Evolutionary conservation across 2,797 vertebrate genomes (phyloP).

Genomic region (Coccyzus lansbergi): DNA sequence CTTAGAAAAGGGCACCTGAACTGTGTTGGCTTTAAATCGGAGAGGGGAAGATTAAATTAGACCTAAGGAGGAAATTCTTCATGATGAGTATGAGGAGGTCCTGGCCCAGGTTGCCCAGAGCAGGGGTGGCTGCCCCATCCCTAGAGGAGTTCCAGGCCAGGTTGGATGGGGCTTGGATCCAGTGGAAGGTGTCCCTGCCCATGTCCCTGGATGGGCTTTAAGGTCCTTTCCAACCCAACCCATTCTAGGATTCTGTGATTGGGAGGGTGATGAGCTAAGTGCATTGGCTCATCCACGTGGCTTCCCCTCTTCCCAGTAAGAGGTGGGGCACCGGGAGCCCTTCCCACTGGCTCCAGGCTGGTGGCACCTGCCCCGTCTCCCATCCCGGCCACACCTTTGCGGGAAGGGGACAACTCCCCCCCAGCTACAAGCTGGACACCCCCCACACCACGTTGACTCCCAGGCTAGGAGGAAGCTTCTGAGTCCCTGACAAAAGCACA

Average conservation of each 20-base stretch:
- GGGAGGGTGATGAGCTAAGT: not conserved
- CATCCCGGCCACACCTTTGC: not conserved
- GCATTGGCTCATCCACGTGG: fast-evolving
- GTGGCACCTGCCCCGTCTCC: not conserved
- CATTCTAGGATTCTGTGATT: too few relatives aligned
- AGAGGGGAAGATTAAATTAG: too few relatives aligned
- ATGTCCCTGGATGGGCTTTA: too few relatives aligned
- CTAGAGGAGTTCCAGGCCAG: too few relatives aligned
- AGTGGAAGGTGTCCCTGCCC: too few relatives aligned
- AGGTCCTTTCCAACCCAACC: too few relatives aligned
- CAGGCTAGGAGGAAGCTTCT: not conserved
- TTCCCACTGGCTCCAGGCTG: not conserved
- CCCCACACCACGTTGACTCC: fast-evolving
- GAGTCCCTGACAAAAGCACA: fast-evolving
- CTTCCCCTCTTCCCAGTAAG: not conserved
- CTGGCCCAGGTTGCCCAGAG: too few relatives aligned
- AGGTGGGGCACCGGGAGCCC: not conserved
- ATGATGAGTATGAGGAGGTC: too few relatives aligned
- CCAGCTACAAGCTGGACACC: not conserved
- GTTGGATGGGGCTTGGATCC: too few relatives aligned
- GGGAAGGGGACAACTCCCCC: not conserved
- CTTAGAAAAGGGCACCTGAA: not conserved
- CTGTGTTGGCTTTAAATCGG: not conserved
- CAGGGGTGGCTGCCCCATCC: too few relatives aligned
- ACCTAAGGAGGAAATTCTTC: too few relatives aligned